Base-by-base conservation (phyloP, 2,888 invertebrate species). In the Cerastis rubricosa region DNA sequence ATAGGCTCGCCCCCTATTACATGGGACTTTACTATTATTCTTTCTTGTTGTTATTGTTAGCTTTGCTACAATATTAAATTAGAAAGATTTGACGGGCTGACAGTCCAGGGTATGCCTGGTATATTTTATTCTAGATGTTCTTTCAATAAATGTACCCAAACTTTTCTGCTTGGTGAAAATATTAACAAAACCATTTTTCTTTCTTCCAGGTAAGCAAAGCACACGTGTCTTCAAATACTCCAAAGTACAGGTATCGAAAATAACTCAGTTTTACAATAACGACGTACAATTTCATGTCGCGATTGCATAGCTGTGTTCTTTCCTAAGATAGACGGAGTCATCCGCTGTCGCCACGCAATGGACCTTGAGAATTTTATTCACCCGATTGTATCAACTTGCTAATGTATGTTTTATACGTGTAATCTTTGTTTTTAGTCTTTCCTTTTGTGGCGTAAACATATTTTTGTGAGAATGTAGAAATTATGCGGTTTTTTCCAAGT, bases 311-410 rank as follows among this genome's bases (percentile, higher is more conserved):
- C 64, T 49, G 73, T 61, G 66, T 79, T 71, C 76, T 87, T 90
- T 85, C 90, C 54, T 85, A 90, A 85, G 80, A 71, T 66, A 43
- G 45, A 45, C 45, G 74, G 61, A 72, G 66, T 74, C 79, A 80
- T 70, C 78, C 80, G 73, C 71, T 80, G 80, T 76, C 72, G 75
- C 75, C 63, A 63, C 83, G 90, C 89, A 88, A 91, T 89, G 86
- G 87, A 85, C 92, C 91, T 91, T 91, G 89, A 85, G 80, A 59
- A 71, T 83, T 80, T 83, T 59, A 84, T 74, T 76, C 76, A 72
- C 51, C 67, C 77, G 76, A 71, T 75, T 73, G 81, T 81, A 84
- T 87, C 85, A 85, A 40, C 78, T 43, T 61, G 4, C n/a, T 66
- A 78, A 71, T 85, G 63, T 80, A 17, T 54, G 47, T 72, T 51